A percentile compares a stretch with the other conserved stretches of the same genome.
These are phyloP conservation scores for Alligator mississippiensis DNA, from an alignment of 2,113 vertebrate species.

Conservation along the genomic window DNA sequence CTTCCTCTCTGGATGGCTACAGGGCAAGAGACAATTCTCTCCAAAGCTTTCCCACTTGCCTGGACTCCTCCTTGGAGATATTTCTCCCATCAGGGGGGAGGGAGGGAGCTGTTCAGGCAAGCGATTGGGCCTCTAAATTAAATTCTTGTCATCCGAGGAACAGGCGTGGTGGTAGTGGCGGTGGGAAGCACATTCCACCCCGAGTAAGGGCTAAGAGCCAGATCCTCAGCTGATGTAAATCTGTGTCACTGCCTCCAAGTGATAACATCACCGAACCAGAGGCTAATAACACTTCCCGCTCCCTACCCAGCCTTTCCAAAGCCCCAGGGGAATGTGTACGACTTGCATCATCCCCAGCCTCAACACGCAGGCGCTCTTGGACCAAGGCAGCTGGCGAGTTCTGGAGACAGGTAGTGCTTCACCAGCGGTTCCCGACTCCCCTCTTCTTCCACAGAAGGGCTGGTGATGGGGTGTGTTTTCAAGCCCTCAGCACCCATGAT, in stretches of 20 bases:
- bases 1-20: slow-evolving; percentile 72
- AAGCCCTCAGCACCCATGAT: slow-evolving; percentile 39
- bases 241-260: slow-evolving; percentile 13
- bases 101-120: slow-evolving; percentile 75
- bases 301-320: background rate
- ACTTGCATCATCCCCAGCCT: background rate
- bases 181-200: slow-evolving; percentile 57
- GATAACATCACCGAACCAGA: background rate
- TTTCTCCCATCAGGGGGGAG: slow-evolving; percentile 67
- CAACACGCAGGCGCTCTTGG: background rate
- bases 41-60: slow-evolving; percentile 72
- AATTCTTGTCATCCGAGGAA: slow-evolving; percentile 70
- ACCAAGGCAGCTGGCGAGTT: background rate
- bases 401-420: rapidly evolving
- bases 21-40: slow-evolving; percentile 71
- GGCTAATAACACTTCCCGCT: background rate
- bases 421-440: slow-evolving; percentile 53
- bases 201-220: slow-evolving; percentile 24
- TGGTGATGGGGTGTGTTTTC: slow-evolving; percentile 23
- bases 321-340: background rate
- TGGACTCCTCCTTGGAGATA: slow-evolving; percentile 57
- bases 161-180: slow-evolving; percentile 63
- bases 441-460: slow-evolving; percentile 14
- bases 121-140: slow-evolving; percentile 72
- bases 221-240: background rate